Evolutionary conservation across 1,140 invertebrate genomes (phyloP).

Genomic region (Drosophila murphyi): DNA sequence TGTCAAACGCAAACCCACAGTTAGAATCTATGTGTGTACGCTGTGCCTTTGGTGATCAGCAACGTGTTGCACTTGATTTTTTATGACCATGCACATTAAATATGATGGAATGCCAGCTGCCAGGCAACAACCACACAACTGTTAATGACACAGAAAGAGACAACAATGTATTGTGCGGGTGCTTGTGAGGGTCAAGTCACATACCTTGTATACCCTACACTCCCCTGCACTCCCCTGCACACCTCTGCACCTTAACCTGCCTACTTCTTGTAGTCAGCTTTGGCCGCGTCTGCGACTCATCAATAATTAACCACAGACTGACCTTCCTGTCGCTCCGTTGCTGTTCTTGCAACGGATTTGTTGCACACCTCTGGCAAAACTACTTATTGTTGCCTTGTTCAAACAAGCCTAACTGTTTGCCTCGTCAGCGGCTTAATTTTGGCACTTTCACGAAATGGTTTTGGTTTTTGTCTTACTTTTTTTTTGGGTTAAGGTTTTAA

Average conservation of each 20-base stretch:
- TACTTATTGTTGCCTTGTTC: constrained; percentile 47
- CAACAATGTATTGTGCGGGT: constrained; percentile 38
- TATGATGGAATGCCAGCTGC: constrained; percentile 74
- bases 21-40: constrained; percentile 57
- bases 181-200: constrained; percentile 25
- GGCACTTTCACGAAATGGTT: constrained; percentile 29
- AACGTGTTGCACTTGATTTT: constrained; percentile 78
- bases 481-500: constrained; percentile 36
- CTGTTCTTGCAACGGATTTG: constrained; percentile 30
- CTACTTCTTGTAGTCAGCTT: not conserved
- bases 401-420: constrained; percentile 55
- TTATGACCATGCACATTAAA: constrained; percentile 48
- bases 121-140: constrained; percentile 19
- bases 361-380: constrained; percentile 24
- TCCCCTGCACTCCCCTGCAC: not conserved
- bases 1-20: constrained; percentile 76
- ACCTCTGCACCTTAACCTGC: not conserved
- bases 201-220: too few species aligned
- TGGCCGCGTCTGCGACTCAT: constrained; percentile 30
- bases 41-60: constrained; percentile 24
- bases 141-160: constrained; percentile 37
- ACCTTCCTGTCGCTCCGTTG: constrained; percentile 51
- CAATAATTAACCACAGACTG: constrained; percentile 70
- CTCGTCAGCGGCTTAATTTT: constrained; percentile 49
- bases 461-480: constrained; percentile 8